Evolutionary conservation across 2,888 invertebrate genomes (phyloP).

Genomic region (Acronicta psi): DNA sequence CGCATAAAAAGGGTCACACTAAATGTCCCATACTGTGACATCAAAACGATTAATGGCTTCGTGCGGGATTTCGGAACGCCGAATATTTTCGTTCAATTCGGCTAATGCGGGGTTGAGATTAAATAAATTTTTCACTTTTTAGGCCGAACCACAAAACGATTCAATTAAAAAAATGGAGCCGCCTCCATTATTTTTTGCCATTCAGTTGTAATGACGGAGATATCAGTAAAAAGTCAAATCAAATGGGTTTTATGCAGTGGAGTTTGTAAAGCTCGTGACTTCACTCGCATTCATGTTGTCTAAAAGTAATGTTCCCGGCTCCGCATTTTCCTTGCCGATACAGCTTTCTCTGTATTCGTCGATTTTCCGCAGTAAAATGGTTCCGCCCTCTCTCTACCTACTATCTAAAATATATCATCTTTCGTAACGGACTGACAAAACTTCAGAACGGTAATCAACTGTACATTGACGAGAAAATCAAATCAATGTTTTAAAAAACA

Average conservation of each 20-base stretch:
- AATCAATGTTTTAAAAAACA: not conserved
- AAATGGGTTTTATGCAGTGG: conserved; percentile 45
- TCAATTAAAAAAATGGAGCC: conserved; percentile 57
- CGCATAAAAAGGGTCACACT: conserved; percentile 87
- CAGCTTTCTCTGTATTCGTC: conserved; percentile 42
- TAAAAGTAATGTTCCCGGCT: conserved; percentile 28
- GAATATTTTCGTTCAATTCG: conserved; percentile 84
- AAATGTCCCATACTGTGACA: conserved; percentile 88
- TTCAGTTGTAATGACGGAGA: conserved; percentile 55
- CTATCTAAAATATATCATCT: conserved; percentile 25
- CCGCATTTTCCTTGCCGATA: conserved; percentile 46
- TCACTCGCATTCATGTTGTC: conserved; percentile 27
- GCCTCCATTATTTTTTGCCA: conserved; percentile 51
- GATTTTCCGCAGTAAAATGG: conserved; percentile 47
- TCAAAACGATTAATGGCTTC: conserved; percentile 87
- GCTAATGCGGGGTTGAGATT: conserved; percentile 76
- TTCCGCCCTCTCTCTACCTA: conserved; percentile 32
- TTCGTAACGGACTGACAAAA: not conserved
- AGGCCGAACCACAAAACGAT: conserved; percentile 56
- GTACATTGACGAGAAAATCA: not conserved
- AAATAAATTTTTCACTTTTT: conserved; percentile 74
- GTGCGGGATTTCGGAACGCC: conserved; percentile 75
- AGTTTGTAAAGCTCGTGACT: conserved; percentile 40
- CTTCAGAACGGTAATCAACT: conserved; percentile 12
- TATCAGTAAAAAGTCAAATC: conserved; percentile 48